phyloP scores from a whole-genome alignment of 1,140 invertebrate genomes.

The Drosophila neocordata region DNA sequence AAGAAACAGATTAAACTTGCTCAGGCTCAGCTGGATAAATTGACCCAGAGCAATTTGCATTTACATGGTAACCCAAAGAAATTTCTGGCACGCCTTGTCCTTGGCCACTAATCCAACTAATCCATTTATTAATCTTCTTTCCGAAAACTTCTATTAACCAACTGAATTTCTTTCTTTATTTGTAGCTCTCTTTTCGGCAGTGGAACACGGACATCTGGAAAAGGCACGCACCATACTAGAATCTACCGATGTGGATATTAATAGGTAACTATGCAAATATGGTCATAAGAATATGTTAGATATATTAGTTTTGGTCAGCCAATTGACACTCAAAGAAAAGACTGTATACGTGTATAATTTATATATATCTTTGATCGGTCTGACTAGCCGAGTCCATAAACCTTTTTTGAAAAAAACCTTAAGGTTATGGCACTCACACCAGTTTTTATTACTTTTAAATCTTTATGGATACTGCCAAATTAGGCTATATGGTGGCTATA shows the following conservation, averaged over 20 bases:
- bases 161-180: slow-evolving; percentile 61
- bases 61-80: slow-evolving; percentile 88
- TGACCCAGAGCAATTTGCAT: slow-evolving; percentile 93
- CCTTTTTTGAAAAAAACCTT: too few species aligned
- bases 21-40: slow-evolving; percentile 88
- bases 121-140: background rate
- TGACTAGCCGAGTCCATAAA: too few species aligned
- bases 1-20: slow-evolving; percentile 86
- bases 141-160: background rate
- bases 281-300: too few species aligned
- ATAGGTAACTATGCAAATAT: slow-evolving; percentile 87
- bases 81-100: slow-evolving; percentile 13
- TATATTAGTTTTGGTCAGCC: too few species aligned
- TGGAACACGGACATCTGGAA: slow-evolving; percentile 96
- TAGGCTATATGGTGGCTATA: too few species aligned
- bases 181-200: slow-evolving; percentile 94
- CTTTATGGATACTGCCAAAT: too few species aligned
- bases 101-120: slow-evolving; percentile 3
- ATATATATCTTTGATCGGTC: too few species aligned
- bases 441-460: too few species aligned
- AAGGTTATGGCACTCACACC: too few species aligned
- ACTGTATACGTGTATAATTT: too few species aligned
- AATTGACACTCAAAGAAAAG: too few species aligned
- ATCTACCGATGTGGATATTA: slow-evolving; percentile 94
- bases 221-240: slow-evolving; percentile 94